These are phyloP conservation scores for Nephrotoma guestfalica DNA, from an alignment of 2,888 invertebrate species.

Conservation along the genomic window DNA sequence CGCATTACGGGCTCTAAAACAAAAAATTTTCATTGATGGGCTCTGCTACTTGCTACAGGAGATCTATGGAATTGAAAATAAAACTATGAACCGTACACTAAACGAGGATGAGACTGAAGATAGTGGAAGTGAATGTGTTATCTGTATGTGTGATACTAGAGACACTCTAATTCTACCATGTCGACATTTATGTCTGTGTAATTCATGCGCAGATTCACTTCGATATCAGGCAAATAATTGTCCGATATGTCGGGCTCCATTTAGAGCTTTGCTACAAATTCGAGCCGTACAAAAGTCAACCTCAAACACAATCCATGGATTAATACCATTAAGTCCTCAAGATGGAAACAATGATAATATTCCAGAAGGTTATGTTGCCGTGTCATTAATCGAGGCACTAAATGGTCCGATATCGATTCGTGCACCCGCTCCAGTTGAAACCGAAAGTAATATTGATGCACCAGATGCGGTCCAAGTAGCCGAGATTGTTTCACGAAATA, in stretches of 20 bases:
- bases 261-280: conserved; percentile 90
- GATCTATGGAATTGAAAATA: conserved; percentile 98
- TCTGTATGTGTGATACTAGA: conserved; percentile 96
- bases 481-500: conserved; percentile 19
- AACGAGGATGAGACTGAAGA: conserved; percentile 72
- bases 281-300: conserved; percentile 71
- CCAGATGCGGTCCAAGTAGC: conserved; percentile 37
- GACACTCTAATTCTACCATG: conserved; percentile 97
- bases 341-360: conserved; percentile 51
- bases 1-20: conserved; percentile 87
- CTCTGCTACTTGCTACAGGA: conserved; percentile 94
- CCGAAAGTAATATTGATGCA: conserved; percentile 40
- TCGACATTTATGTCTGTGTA: conserved; percentile 90
- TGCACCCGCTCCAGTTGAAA: conserved; percentile 24
- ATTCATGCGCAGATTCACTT: conserved; percentile 92
- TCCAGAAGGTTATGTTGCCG: conserved; percentile 85
- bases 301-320: conserved; percentile 23
- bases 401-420: conserved; percentile 63
- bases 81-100: conserved; percentile 41
- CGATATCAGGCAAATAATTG: conserved; percentile 97
- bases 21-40: conserved; percentile 95
- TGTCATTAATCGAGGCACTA: conserved; percentile 86
- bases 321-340: conserved; percentile 33
- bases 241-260: conserved; percentile 97
- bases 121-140: conserved; percentile 95